phyloP scores from a whole-genome alignment of 2,113 vertebrate genomes.

The Sceloporus undulatus region DNA sequence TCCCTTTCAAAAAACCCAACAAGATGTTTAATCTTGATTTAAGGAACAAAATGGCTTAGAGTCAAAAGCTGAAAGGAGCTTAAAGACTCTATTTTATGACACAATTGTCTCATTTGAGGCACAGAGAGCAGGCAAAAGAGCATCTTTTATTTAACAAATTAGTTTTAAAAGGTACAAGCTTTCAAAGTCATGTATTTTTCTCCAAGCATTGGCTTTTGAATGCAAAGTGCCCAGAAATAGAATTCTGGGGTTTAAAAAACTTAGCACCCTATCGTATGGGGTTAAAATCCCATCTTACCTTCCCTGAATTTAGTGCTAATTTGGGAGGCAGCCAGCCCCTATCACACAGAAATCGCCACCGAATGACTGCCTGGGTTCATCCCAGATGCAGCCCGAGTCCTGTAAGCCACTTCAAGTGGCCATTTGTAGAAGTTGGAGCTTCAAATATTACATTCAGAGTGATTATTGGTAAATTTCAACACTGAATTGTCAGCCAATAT shows the following conservation, averaged over 20 bases:
- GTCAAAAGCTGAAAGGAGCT: neutral
- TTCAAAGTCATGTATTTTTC: neutral
- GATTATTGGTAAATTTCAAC: neutral
- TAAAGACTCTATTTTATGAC: neutral
- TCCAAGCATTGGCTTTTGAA: neutral
- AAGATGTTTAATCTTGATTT: neutral
- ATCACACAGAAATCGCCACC: too few relatives aligned
- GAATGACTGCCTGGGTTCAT: too few relatives aligned
- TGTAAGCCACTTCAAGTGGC: too few relatives aligned
- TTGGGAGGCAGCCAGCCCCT: too few relatives aligned
- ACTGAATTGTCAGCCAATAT: neutral
- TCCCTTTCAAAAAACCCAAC: neutral
- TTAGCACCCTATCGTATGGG: too few relatives aligned
- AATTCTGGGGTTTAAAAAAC: neutral
- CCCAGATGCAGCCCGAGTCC: too few relatives aligned
- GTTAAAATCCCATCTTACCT: too few relatives aligned
- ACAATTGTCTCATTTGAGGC: neutral
- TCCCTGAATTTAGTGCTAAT: too few relatives aligned
- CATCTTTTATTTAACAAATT: neutral
- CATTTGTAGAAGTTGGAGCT: too few relatives aligned
- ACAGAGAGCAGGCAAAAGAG: neutral
- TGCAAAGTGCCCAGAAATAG: neutral
- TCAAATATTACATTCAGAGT: neutral
- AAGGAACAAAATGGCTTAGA: neutral
- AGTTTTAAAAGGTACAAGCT: constrained; percentile 6